These are phyloP conservation scores for Venustaconcha ellipsiformis DNA, from an alignment of 1,140 invertebrate species.

Conservation along the genomic window DNA sequence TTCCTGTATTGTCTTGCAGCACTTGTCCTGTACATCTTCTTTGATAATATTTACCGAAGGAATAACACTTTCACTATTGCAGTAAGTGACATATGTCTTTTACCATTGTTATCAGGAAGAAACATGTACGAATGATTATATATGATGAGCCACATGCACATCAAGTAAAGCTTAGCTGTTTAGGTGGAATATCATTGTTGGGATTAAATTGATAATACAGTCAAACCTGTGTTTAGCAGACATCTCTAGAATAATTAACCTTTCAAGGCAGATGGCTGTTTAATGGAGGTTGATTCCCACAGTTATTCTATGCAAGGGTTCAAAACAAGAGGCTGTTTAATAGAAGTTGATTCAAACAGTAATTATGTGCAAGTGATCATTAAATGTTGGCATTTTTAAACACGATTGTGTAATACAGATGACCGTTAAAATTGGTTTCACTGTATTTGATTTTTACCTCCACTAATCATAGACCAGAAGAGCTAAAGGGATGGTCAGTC, in stretches of 20 bases:
- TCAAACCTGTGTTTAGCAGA: neutral
- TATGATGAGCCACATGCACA: neutral
- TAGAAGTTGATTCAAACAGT: no score
- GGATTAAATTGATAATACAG: neutral
- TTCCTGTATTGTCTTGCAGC: conserved; percentile 76
- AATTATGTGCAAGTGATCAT: no score
- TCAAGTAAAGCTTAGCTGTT: neutral
- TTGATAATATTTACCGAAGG: conserved; percentile 74
- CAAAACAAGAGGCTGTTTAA: no score
- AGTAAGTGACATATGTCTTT: conserved; percentile 61
- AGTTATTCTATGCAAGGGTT: no score
- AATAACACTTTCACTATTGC: conserved; percentile 71
- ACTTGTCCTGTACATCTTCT: conserved; percentile 75
- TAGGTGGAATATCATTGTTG: neutral
- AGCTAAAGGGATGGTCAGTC: no score
- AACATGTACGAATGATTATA: neutral
- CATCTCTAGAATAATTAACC: neutral
- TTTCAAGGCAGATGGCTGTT: neutral
- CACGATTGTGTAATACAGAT: no score
- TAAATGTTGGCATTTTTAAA: no score
- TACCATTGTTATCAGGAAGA: neutral
- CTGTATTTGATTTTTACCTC: no score
- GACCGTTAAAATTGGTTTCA: no score
- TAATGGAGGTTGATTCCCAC: no score
- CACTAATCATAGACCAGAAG: no score